Conservation (phyloP, 53 echinoderm and acorn worm genomes). For the Hippasteria phrygiana region DNA sequence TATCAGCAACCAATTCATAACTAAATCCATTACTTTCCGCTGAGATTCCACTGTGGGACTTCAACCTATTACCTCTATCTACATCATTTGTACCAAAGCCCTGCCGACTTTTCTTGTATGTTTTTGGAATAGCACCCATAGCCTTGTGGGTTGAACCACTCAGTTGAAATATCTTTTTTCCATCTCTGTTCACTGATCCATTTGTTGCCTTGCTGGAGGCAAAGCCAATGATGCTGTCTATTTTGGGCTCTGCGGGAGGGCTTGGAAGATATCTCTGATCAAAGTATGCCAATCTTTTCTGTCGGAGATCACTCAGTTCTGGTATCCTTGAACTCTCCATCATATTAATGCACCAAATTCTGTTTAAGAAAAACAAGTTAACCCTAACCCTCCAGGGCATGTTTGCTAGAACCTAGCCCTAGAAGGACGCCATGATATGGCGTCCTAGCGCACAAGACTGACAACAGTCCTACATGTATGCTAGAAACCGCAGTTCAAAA, state of each 20-base stretch:
- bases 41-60: neutral
- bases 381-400: too few relatives aligned
- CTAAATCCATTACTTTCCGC: slow-evolving; percentile 20
- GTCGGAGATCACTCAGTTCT: slow-evolving; percentile 77
- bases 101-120: neutral
- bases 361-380: neutral
- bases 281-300: slow-evolving; percentile 86
- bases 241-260: slow-evolving; percentile 17
- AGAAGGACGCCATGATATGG: too few relatives aligned
- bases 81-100: neutral
- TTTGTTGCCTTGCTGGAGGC: neutral
- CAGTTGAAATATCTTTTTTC: neutral
- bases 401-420: too few relatives aligned
- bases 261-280: slow-evolving; percentile 30
- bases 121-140: slow-evolving; percentile 15
- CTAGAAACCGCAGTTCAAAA: too few relatives aligned
- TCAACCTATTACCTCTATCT: neutral
- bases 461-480: too few relatives aligned
- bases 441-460: too few relatives aligned
- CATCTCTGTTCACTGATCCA: neutral
- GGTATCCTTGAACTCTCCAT: slow-evolving; percentile 86
- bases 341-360: neutral
- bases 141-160: neutral
- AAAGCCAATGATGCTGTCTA: neutral
- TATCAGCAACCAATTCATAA: slow-evolving; percentile 30